Base-by-base conservation (phyloP, 2,113 vertebrate species). In the Mus spicilegus region DNA sequence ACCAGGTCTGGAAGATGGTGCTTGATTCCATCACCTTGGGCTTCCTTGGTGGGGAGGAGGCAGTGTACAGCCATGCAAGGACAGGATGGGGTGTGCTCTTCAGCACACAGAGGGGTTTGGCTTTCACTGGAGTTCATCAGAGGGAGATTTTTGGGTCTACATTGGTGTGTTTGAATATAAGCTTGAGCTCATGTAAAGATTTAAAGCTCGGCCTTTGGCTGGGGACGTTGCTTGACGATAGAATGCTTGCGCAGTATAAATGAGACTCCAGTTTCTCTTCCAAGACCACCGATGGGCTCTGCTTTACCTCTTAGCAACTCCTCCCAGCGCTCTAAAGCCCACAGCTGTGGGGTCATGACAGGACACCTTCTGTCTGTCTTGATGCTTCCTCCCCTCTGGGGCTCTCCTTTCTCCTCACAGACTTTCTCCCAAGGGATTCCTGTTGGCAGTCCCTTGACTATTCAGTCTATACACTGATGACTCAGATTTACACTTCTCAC, bases 401-500 rank as follows among this genome's bases (percentile, higher is more conserved):
- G 58, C n/a, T 42, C 61, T 93, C 51, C n/a, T 90, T 90, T 94
- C 72, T 73, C 81, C 84, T 86, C 77, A n/a, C 58, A 86, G 11
- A 20, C 67, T 19, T 87, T 93, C 78, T 85, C 93, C 69, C 20
- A 8, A 36, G 42, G 30, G 86, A 22, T 56, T 69, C 19, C 36
- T 69, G 22, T 24, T 93, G 81, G 69, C 75, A 88, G 72, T 95
- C 77, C 81, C 91, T 85, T 80, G 90, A 81, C n/a, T 51, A 4
- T 90, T 77, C 1, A 6, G 80, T 80, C n/a, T 46, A 6, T 81
- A 82, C 2, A 14, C 87, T 36, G 73, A 93, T 88, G 87, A 95
- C 30, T 94, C 1, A 7, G 78, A 33, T 95, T 65, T 72, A 10
- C 58, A 86, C 91, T 95, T 97, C 88, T 77, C 94, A 89, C 72